phyloP scores from a whole-genome alignment of 53 echinoderm and acorn worm species.

The Paracentrotus lividus region DNA sequence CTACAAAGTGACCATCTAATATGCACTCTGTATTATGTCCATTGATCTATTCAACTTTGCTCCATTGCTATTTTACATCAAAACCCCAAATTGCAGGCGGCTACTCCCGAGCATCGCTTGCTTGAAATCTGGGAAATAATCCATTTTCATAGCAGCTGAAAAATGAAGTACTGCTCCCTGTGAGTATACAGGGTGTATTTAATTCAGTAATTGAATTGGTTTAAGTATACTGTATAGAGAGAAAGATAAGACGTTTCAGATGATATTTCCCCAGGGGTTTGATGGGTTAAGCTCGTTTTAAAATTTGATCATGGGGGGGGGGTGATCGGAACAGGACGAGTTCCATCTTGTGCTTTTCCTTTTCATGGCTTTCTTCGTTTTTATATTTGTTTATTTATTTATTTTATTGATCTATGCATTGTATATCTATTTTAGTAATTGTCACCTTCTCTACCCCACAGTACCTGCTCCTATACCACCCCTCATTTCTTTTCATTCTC shows the following conservation, averaged over 20 bases:
- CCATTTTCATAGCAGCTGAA: slow-evolving; percentile 27
- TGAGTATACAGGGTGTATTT: slow-evolving; percentile 20
- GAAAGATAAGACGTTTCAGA: neutral
- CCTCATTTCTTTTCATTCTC: neutral
- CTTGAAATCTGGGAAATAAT: neutral
- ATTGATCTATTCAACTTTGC: neutral
- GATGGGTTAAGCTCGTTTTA: slow-evolving; percentile 8
- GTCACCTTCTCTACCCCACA: neutral
- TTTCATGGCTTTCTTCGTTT: neutral
- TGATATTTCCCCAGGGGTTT: slow-evolving; percentile 22
- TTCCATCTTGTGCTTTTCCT: neutral
- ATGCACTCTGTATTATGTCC: neutral
- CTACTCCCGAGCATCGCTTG: neutral
- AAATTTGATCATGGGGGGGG: neutral
- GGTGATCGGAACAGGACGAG: neutral
- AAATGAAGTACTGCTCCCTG: neutral
- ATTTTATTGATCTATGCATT: neutral
- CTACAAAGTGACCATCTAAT: neutral
- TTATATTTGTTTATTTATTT: no score
- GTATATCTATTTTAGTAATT: neutral
- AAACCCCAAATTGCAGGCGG: neutral
- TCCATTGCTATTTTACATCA: neutral
- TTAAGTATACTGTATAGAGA: neutral
- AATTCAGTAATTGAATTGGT: slow-evolving; percentile 40
- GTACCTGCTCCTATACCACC: no score